phyloP scores from a whole-genome alignment of 1,140 invertebrate genomes.

The Chelonus insularis region DNA sequence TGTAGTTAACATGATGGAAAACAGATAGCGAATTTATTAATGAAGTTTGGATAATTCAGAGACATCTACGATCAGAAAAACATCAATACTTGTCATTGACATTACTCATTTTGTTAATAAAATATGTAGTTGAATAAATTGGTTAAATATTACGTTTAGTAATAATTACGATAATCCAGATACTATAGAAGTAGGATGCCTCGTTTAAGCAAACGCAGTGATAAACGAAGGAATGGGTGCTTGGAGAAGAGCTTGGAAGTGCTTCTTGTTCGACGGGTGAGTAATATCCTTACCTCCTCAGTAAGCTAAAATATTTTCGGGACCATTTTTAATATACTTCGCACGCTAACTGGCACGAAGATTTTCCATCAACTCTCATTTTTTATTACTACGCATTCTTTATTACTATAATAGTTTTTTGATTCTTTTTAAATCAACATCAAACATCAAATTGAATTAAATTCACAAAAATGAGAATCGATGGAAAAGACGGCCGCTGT shows the following conservation, averaged over 20 bases:
- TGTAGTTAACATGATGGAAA: too few relatives aligned
- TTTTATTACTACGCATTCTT: not conserved
- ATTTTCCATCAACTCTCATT: slow-evolving; percentile 20
- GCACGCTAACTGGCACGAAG: slow-evolving; percentile 23
- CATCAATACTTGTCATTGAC: slow-evolving; percentile 12
- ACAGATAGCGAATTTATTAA: not conserved
- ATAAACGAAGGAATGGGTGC: slow-evolving; percentile 52
- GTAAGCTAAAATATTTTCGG: slow-evolving; percentile 60
- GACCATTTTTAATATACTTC: slow-evolving; percentile 58
- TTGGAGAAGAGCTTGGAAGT: slow-evolving; percentile 54
- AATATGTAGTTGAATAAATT: slow-evolving; percentile 21
- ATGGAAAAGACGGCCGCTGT: slow-evolving; percentile 25
- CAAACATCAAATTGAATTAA: not conserved
- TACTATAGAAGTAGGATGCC: slow-evolving; percentile 30
- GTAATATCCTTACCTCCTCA: slow-evolving; percentile 61
- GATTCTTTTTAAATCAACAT: not conserved
- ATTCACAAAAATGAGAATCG: slow-evolving; percentile 20
- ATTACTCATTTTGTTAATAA: slow-evolving; percentile 22
- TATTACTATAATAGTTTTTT: not conserved
- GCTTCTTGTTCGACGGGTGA: slow-evolving; percentile 52
- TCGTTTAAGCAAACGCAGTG: slow-evolving; percentile 35
- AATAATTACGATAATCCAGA: slow-evolving; percentile 37
- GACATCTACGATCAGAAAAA: slow-evolving; percentile 19
- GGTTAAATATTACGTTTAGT: slow-evolving; percentile 28
- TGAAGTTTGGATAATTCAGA: slow-evolving; percentile 3